phyloP scores from a whole-genome alignment of 2,113 vertebrate species.

The Xerus inauris region DNA sequence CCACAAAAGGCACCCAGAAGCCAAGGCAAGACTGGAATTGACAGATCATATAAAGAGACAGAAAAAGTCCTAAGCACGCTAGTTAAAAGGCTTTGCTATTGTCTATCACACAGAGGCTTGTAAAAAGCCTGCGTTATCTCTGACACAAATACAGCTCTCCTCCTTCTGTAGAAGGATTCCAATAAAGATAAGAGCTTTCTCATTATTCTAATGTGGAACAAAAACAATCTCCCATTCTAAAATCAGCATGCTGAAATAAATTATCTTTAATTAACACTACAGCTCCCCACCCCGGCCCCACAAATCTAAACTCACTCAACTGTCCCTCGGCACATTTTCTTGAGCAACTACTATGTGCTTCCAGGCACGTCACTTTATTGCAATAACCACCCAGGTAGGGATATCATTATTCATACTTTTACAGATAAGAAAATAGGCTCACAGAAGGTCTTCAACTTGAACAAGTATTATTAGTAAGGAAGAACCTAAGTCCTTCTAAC shows the following conservation, averaged over 20 bases:
- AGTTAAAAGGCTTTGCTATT: slow-evolving; percentile 47
- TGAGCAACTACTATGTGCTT: slow-evolving; percentile 29
- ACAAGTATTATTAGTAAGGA: not conserved
- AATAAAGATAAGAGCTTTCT: slow-evolving; percentile 72
- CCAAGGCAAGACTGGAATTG: not conserved
- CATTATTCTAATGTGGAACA: slow-evolving; percentile 71
- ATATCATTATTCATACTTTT: not conserved
- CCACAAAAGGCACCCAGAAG: slow-evolving; percentile 27
- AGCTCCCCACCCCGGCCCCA: not conserved
- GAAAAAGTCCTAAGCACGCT: slow-evolving; percentile 7
- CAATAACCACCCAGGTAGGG: not conserved
- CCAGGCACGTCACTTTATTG: not conserved
- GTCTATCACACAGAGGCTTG: slow-evolving; percentile 51
- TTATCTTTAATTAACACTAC: not conserved
- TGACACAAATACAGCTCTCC: slow-evolving; percentile 72
- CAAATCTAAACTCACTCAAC: not conserved
- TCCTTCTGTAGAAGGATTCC: slow-evolving; percentile 64
- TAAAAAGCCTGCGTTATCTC: slow-evolving; percentile 66
- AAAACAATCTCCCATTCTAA: slow-evolving; percentile 63
- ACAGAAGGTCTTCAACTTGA: not conserved
- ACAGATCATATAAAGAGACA: slow-evolving; percentile 44
- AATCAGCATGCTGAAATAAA: slow-evolving; percentile 53
- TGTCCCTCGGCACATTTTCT: not conserved
- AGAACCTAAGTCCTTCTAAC: not conserved
- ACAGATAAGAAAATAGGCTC: not conserved